These are phyloP conservation scores for Python bivittatus DNA, from an alignment of 2,113 vertebrate genomes.

Conservation along the genomic window DNA sequence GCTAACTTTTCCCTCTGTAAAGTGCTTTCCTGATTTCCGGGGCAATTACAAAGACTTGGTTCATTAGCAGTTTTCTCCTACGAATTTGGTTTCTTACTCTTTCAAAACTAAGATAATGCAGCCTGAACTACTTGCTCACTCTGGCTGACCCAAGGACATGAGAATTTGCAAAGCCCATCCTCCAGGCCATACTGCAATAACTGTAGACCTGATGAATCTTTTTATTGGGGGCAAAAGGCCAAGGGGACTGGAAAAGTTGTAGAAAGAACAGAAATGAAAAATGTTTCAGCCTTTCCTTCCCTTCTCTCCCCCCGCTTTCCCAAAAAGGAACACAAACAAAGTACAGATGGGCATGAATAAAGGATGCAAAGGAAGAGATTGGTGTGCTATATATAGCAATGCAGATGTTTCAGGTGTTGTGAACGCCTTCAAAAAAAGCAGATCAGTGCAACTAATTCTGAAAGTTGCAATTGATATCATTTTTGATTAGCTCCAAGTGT, in stretches of 20 bases:
- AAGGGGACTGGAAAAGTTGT: background rate
- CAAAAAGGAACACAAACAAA: background rate
- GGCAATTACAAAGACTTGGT: slow-evolving; percentile 24
- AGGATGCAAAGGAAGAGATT: slow-evolving; percentile 17
- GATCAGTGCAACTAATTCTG: slow-evolving; percentile 62
- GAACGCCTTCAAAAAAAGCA: slow-evolving; percentile 26
- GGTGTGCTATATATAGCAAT: slow-evolving; percentile 42
- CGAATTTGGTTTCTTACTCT: slow-evolving; percentile 15
- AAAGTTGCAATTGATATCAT: slow-evolving; percentile 60
- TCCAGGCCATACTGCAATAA: background rate
- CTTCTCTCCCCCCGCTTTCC: accelerated
- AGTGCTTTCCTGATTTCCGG: slow-evolving; percentile 42
- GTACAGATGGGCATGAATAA: slow-evolving; percentile 35
- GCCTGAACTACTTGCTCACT: background rate
- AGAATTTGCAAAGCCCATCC: background rate
- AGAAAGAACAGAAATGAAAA: slow-evolving; percentile 12
- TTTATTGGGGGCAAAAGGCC: background rate
- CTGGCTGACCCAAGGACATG: background rate
- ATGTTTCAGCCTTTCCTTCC: background rate
- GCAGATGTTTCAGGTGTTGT: slow-evolving; percentile 69
- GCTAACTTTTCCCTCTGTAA: slow-evolving; percentile 37
- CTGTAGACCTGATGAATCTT: background rate
- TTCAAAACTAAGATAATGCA: slow-evolving; percentile 18
- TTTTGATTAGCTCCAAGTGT: slow-evolving; percentile 71
- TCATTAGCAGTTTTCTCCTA: slow-evolving; percentile 46